A percentile compares a stretch with the other conserved stretches of the same genome.
Conservation (phyloP, 92 coral and sea anemone species). For the Phymanthus crucifer region DNA sequence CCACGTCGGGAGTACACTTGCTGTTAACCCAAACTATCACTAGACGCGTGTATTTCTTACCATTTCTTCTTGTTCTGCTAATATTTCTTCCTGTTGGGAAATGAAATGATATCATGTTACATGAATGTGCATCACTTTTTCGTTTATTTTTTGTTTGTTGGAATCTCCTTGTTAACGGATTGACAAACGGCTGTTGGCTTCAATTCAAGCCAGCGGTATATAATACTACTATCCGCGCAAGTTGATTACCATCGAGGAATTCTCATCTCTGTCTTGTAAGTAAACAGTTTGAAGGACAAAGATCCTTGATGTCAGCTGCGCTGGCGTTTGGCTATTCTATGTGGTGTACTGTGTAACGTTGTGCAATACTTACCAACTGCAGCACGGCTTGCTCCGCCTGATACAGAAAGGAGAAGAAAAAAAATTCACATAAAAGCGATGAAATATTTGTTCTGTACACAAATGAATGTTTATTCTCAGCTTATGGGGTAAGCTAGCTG, state of each 20-base stretch:
- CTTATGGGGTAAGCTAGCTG: not conserved
- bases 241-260: no score
- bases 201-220: no score
- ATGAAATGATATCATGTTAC: not conserved
- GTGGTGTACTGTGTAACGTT: not conserved
- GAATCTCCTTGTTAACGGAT: no score
- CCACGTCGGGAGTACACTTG: not conserved
- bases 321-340: not conserved
- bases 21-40: no score
- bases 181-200: no score
- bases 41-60: no score
- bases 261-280: not conserved
- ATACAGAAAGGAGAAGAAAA: not conserved
- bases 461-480: not conserved
- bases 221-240: no score
- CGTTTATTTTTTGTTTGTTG: no score
- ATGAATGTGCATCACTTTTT: no score
- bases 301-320: not conserved
- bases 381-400: conserved; percentile 81
- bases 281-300: not conserved
- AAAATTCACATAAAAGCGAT: not conserved
- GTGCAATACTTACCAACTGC: conserved; percentile 78
- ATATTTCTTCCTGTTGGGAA: conserved; percentile 69
- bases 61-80: conserved; percentile 82
- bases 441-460: no score